Conservation (phyloP, 2,113 vertebrate genomes). For the Galemys pyrenaicus region DNA sequence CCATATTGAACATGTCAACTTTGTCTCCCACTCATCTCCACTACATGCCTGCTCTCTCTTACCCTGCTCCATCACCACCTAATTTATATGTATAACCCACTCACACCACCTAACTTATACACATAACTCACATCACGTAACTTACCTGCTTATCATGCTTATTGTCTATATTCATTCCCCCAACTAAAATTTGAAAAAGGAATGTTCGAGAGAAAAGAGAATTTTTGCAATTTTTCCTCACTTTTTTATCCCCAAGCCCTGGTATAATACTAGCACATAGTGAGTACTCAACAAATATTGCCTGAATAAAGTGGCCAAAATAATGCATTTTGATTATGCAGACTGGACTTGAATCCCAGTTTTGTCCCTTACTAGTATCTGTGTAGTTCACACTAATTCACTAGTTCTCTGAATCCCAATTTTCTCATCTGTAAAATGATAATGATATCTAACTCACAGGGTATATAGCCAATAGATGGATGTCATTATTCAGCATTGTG, state of each 20-base stretch:
- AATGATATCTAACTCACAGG: background rate
- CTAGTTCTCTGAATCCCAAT: background rate
- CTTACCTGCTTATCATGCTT: background rate
- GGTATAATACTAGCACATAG: background rate
- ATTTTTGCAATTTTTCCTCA: slow-evolving; percentile 30
- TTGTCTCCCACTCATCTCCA: background rate
- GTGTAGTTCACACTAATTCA: background rate
- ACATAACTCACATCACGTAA: background rate
- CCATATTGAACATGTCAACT: background rate
- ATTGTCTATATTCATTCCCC: background rate
- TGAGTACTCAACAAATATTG: background rate
- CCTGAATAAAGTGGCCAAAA: slow-evolving; percentile 22
- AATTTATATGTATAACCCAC: background rate
- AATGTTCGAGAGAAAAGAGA: background rate
- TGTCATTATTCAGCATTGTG: background rate
- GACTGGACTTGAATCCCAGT: background rate
- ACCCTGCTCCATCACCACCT: background rate
- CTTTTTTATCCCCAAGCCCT: background rate
- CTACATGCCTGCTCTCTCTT: background rate
- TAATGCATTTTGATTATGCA: background rate
- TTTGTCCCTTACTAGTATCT: background rate
- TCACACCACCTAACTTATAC: background rate
- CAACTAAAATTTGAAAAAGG: background rate
- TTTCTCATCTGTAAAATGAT: slow-evolving; percentile 38
- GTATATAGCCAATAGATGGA: background rate